These are phyloP conservation scores for Rhodeus uyekii DNA, from an alignment of 2,797 vertebrate genomes.

Conservation along the genomic window DNA sequence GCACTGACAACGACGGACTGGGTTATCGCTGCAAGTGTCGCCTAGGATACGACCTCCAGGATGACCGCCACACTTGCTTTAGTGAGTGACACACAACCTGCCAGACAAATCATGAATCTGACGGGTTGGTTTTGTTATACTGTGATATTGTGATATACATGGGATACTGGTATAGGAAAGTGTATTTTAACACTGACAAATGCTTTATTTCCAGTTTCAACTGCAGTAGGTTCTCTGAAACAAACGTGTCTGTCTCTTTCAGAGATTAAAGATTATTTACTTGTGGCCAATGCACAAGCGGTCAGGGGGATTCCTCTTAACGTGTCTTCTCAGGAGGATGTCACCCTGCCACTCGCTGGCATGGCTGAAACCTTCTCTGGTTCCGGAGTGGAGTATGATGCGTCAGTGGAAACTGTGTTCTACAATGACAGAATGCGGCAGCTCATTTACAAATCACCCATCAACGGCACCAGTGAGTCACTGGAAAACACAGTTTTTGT, in stretches of 20 bases:
- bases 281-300: slow-evolving; percentile 65
- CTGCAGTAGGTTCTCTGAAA: not conserved
- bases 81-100: slow-evolving; percentile 64
- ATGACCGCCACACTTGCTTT: slow-evolving; percentile 68
- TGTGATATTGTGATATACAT: not conserved
- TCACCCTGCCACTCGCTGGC: slow-evolving; percentile 72
- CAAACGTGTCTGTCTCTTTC: not conserved
- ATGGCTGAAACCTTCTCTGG: slow-evolving; percentile 62
- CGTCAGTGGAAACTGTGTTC: slow-evolving; percentile 66
- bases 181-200: not conserved
- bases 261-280: slow-evolving; percentile 74
- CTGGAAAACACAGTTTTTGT: not conserved
- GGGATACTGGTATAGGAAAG: not conserved
- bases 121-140: no score
- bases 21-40: slow-evolving; percentile 79
- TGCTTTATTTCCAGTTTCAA: not conserved
- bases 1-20: slow-evolving; percentile 72
- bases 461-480: slow-evolving; percentile 72
- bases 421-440: slow-evolving; percentile 70
- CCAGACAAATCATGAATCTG: not conserved
- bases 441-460: slow-evolving; percentile 71
- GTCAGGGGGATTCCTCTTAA: slow-evolving; percentile 77
- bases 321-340: slow-evolving; percentile 72
- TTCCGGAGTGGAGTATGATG: slow-evolving; percentile 74
- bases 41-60: slow-evolving; percentile 72